phyloP scores from a whole-genome alignment of 2,797 vertebrate species.

The Delichon dasypus region DNA sequence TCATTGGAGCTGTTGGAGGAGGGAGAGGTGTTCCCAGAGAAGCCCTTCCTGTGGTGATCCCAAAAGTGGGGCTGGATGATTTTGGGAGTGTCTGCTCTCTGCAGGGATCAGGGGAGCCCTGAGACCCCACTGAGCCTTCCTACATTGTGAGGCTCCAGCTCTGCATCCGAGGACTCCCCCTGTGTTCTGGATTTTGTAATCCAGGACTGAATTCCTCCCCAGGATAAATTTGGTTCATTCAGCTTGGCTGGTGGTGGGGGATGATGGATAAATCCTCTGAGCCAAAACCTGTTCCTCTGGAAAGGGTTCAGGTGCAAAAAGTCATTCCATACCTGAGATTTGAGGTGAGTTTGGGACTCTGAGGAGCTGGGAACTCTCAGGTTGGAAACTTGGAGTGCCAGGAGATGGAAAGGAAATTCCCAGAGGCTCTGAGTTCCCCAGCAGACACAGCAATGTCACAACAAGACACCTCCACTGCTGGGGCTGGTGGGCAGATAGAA shows the following conservation, averaged over 20 bases:
- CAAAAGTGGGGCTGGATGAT: background rate
- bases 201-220: background rate
- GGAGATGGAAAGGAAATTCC: background rate
- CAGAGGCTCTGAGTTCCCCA: background rate
- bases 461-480: background rate
- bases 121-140: background rate
- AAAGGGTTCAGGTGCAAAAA: background rate
- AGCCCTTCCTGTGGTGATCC: background rate
- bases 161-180: background rate
- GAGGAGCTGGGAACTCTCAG: background rate
- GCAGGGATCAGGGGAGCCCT: background rate
- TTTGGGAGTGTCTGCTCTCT: background rate
- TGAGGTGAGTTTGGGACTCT: background rate
- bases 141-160: background rate
- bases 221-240: background rate
- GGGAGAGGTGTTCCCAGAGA: background rate
- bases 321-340: background rate
- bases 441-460: background rate
- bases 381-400: fast-evolving
- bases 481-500: background rate
- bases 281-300: background rate
- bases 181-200: background rate
- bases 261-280: background rate
- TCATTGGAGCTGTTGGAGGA: background rate
- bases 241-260: background rate